Percentiles rank a stretch among this genome's conserved stretches.
Conservation (phyloP, 2,113 vertebrate species). For the Lycaon pictus region DNA sequence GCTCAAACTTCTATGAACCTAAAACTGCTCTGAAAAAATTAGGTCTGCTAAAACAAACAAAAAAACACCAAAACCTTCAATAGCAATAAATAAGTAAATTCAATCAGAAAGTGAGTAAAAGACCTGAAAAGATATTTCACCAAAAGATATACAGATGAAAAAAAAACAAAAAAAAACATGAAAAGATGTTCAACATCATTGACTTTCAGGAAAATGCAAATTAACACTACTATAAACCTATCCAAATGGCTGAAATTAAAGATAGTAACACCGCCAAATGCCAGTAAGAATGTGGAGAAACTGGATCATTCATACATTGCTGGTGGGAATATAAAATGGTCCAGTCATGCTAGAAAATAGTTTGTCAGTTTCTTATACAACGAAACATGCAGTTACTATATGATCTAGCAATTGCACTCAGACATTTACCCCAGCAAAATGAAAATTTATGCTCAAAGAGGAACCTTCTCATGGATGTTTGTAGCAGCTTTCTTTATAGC, state of each 20-base stretch:
- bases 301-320: not conserved
- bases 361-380: not conserved
- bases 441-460: not conserved
- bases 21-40: not conserved
- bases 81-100: not conserved
- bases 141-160: not conserved
- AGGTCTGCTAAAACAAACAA: not conserved
- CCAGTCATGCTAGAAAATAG: not conserved
- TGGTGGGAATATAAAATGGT: not conserved
- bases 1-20: not conserved
- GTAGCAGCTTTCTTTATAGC: not conserved
- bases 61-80: not conserved
- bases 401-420: not conserved
- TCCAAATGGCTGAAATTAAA: slow-evolving; percentile 49
- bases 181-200: not conserved
- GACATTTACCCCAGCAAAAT: slow-evolving; percentile 11
- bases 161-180: not conserved
- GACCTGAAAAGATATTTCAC: not conserved
- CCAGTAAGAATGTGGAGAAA: not conserved
- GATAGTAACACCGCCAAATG: not conserved
- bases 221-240: not conserved
- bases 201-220: not conserved
- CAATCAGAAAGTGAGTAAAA: not conserved
- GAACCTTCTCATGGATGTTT: not conserved
- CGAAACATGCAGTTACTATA: not conserved